Percentiles rank a stretch among this genome's conserved stretches.
These are phyloP conservation scores for rabbit (Oryctolagus cuniculus) DNA, from an alignment of 2,113 vertebrate genomes.

Conservation along the genomic window mOryCun1.1 NC_091435.1:137638501-137639000, in stretches of 20 bases:
- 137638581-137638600: conserved; percentile 6
- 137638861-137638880: conserved; percentile 75
- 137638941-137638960: conserved; percentile 72
- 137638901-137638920: conserved; percentile 64
- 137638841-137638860: conserved; percentile 55
- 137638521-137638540: conserved; percentile 44
- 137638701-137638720: conserved; percentile 65
- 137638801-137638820: conserved; percentile 67
- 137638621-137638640: conserved; percentile 48
- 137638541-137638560: not conserved
- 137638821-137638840: conserved; percentile 59
- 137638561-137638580: conserved; percentile 19
- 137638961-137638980: conserved; percentile 79
- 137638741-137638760: conserved; percentile 62
- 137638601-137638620: conserved; percentile 69
- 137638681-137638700: conserved; percentile 65
- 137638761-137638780: conserved; percentile 33
- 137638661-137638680: not conserved
- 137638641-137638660: not conserved
- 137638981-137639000: conserved; percentile 59
- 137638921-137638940: conserved; percentile 79
- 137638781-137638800: conserved; percentile 76
- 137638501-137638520: conserved; percentile 52
- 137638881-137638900: conserved; percentile 65
- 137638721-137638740: conserved; percentile 34